phyloP scores from a whole-genome alignment of 2,888 invertebrate species.

The Empis stercorea region DNA sequence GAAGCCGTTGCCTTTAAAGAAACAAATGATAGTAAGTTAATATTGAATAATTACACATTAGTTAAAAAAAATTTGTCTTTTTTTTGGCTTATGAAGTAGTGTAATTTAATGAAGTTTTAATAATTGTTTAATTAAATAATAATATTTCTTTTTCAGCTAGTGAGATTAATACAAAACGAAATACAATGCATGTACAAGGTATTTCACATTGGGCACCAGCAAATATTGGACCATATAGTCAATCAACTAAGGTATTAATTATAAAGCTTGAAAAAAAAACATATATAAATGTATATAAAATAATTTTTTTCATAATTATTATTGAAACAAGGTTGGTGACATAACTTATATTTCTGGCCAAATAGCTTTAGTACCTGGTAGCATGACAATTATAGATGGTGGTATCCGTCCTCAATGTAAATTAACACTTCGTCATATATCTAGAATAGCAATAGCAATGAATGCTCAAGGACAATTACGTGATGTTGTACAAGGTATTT shows the following conservation, averaged over 20 bases:
- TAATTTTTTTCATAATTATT: not conserved
- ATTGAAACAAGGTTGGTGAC: constrained; percentile 52
- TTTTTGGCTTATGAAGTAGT: too few species aligned
- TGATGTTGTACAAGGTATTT: constrained; percentile 77
- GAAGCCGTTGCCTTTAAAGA: constrained; percentile 55
- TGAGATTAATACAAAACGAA: constrained; percentile 36
- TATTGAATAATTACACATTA: constrained; percentile 3
- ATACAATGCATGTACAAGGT: constrained; percentile 88
- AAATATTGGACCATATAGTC: constrained; percentile 93
- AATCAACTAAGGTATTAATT: constrained; percentile 59
- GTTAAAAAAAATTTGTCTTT: too few species aligned
- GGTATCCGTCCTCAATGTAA: constrained; percentile 72
- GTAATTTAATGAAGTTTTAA: too few species aligned
- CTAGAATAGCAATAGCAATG: constrained; percentile 68
- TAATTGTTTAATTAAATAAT: too few species aligned
- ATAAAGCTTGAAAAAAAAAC: not conserved
- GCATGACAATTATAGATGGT: constrained; percentile 58
- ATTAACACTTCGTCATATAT: constrained; percentile 70
- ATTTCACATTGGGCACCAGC: constrained; percentile 98
- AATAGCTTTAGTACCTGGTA: constrained; percentile 78
- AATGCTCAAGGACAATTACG: constrained; percentile 64
- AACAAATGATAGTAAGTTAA: constrained; percentile 23
- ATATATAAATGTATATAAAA: not conserved
- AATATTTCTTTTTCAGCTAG: constrained; percentile 9
- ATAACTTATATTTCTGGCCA: constrained; percentile 82